Conservation (phyloP, 2,797 vertebrate species). For the Falco rusticolus region DNA sequence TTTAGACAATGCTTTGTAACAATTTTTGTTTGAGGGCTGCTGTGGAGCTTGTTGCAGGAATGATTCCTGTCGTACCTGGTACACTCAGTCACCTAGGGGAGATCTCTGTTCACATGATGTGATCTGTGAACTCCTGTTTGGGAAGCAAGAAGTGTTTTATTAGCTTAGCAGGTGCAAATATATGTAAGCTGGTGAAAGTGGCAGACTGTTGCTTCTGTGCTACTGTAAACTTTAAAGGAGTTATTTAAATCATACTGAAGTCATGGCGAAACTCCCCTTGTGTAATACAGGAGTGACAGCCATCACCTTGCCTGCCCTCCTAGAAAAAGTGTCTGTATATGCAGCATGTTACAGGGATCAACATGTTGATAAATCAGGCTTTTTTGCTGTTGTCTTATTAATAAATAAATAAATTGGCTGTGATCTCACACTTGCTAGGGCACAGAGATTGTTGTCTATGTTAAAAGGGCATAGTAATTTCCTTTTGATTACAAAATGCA, state of each 20-base stretch:
- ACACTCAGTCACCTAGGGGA: background rate
- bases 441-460: background rate
- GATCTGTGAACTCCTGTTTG: background rate
- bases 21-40: background rate
- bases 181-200: background rate
- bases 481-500: background rate
- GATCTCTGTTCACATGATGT: background rate
- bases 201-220: background rate
- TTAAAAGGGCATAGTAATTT: background rate
- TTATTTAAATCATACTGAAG: background rate
- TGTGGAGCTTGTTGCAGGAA: background rate
- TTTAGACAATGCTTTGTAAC: background rate
- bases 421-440: background rate
- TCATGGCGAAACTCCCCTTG: background rate
- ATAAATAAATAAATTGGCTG: background rate
- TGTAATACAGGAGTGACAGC: background rate
- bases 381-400: background rate
- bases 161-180: background rate
- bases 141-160: background rate
- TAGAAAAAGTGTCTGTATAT: background rate
- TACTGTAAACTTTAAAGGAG: background rate
- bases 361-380: background rate
- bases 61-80: background rate
- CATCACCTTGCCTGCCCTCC: background rate
- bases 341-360: background rate